Evolutionary conservation across 2,113 vertebrate genomes (phyloP), one percentile per base, ranked within the genome.

Genomic region (Protomyctophum bolini): DNA sequence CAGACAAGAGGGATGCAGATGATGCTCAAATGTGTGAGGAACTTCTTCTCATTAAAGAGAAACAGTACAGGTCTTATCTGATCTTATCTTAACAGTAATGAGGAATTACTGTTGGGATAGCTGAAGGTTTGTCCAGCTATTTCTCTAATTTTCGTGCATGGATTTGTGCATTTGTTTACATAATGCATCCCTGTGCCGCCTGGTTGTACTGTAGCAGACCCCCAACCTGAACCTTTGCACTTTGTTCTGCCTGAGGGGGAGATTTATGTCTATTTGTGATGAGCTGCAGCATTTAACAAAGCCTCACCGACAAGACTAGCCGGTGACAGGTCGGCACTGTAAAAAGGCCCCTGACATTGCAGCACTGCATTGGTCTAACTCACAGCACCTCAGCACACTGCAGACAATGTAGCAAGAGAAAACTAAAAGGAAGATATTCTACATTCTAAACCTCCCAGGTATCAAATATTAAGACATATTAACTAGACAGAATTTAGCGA

Each of bases 221-320:
- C 71, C 60, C 61, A 11, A 9, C 8, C 66, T 33, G 21, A 78
- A 51, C 84, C 75, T 85, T 83, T 77, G 76, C 68, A 81, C 80
- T 78, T 54, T 72, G 80, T 76, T 73, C 63, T 0, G 79, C 82
- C 87, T 56, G 73, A 83, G 76, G 79, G 80, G 73, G 73, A 83
- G 85, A 86, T 83, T 76, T 65, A 73, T 80, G 83, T 88, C 88
- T 89, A 86, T 88, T 88, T 87, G 84, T 90, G 87, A 87, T 85
- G 81, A 83, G 81, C 82, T 81, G 69, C 81, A 83, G 79, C 83
- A 81, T 85, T 86, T 82, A 85, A 84, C 77, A 70, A 83, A 85
- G 83, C 77, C 74, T 79, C 58, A 73, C 73, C 82, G 86, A 86
- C 82, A 87, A 86, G 83, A 83, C 55, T 55, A 70, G 50, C 58